A percentile compares a stretch with the other conserved stretches of the same genome.
These are phyloP conservation scores for Solen grandis DNA, from an alignment of 1,140 invertebrate genomes.

Conservation along the genomic window DNA sequence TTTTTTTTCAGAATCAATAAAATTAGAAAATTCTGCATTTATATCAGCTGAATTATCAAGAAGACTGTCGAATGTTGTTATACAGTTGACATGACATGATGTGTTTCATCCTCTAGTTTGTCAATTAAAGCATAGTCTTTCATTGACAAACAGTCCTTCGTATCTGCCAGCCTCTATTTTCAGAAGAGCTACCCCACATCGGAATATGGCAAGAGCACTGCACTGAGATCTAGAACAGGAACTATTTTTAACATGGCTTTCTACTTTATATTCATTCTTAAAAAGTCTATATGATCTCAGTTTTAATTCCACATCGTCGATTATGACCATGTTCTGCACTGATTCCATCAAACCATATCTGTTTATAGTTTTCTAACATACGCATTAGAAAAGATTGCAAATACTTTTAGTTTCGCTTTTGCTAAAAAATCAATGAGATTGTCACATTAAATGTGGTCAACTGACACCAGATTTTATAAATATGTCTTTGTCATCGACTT, in stretches of 20 bases:
- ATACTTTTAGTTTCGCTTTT: too few species aligned
- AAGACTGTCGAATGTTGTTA: neutral
- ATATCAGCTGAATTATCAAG: neutral
- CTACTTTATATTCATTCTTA: constrained; percentile 2
- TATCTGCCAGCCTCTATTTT: constrained; percentile 25
- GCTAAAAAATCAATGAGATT: too few species aligned
- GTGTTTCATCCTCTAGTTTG: constrained; percentile 8
- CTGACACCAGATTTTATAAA: too few species aligned
- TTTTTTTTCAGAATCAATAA: neutral
- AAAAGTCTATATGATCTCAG: neutral
- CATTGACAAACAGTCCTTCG: constrained; percentile 5
- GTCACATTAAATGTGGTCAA: too few species aligned
- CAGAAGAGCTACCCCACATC: constrained; percentile 17
- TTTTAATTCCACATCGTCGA: too few species aligned
- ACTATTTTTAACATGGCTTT: constrained; percentile 1
- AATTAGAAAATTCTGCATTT: neutral
- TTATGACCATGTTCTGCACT: too few species aligned
- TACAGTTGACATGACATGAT: constrained; percentile 15
- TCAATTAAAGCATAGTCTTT: neutral
- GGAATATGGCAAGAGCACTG: constrained; percentile 7
- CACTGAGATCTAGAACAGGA: neutral
- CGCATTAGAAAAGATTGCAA: too few species aligned
- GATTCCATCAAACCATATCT: too few species aligned
- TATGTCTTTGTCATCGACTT: too few species aligned
- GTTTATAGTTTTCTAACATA: too few species aligned